phyloP scores from a whole-genome alignment of 35 echinoderm and acorn worm genomes.

The Lytechinus variegatus region DNA sequence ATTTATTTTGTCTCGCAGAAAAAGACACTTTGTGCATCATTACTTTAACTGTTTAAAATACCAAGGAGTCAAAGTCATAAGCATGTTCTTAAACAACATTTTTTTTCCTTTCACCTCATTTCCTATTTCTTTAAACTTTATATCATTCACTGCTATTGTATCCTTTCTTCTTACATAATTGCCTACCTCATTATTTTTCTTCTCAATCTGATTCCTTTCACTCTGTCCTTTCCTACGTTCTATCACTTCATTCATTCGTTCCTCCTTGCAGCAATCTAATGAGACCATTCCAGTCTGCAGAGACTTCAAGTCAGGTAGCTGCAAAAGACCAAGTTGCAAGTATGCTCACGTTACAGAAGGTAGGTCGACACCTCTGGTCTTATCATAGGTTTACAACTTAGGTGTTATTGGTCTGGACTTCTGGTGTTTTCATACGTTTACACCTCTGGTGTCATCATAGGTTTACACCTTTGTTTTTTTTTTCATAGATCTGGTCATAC shows the following conservation, averaged over 20 bases:
- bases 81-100: not conserved
- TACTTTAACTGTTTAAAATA: not conserved
- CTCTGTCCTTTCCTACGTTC: not conserved
- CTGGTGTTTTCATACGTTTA: not conserved
- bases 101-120: not conserved
- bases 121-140: not conserved
- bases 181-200: not conserved
- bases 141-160: not conserved
- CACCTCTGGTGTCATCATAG: not conserved
- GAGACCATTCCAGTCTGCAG: constrained; percentile 98
- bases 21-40: not conserved
- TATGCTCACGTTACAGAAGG: constrained; percentile 98
- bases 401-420: not conserved
- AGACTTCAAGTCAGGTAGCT: constrained; percentile 98
- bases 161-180: not conserved
- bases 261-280: constrained; percentile 63
- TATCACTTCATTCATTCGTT: constrained; percentile 3
- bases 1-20: not conserved
- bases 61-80: not conserved
- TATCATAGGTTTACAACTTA: not conserved
- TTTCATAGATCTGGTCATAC: no score
- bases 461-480: not conserved
- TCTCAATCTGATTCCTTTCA: not conserved
- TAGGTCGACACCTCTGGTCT: constrained; percentile 49
- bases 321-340: constrained; percentile 97